Percentiles rank a stretch among this genome's conserved stretches.
Evolutionary conservation across 2,888 invertebrate genomes (phyloP).

Genomic region (Galeopsomyia nigrocyanea): DNA sequence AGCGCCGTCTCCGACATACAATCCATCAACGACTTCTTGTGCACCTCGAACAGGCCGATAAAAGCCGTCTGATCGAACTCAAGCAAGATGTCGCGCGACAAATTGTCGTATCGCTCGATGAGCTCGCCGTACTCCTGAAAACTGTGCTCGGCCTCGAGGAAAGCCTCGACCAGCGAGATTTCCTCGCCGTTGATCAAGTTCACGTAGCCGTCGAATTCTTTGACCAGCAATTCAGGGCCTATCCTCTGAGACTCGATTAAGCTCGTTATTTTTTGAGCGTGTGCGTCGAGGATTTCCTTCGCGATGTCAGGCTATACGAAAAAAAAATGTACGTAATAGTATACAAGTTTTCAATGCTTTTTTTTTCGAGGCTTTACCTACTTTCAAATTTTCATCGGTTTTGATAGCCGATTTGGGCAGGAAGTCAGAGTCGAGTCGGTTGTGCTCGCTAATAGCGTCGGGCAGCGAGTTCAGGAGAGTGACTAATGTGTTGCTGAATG

Average conservation of each 20-base stretch:
- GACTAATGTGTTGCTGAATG: conserved; percentile 79
- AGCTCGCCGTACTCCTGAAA: conserved; percentile 77
- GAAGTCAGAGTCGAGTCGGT: conserved; percentile 79
- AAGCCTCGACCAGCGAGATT: conserved; percentile 71
- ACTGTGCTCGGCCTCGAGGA: conserved; percentile 76
- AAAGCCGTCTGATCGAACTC: conserved; percentile 76
- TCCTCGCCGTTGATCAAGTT: conserved; percentile 81
- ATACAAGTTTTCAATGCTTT: background rate
- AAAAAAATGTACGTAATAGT: conserved; percentile 34
- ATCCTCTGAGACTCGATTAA: conserved; percentile 80
- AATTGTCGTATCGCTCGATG: conserved; percentile 75
- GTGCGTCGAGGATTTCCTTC: conserved; percentile 75
- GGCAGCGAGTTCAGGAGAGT: conserved; percentile 82
- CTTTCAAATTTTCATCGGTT: conserved; percentile 26
- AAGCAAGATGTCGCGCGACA: conserved; percentile 75
- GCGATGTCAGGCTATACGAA: conserved; percentile 81
- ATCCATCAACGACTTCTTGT: conserved; percentile 83
- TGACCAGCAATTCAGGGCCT: conserved; percentile 78
- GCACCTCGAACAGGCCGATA: conserved; percentile 88
- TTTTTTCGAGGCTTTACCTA: conserved; percentile 24
- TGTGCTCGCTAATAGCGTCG: conserved; percentile 78
- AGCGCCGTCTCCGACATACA: conserved; percentile 79
- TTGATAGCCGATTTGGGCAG: background rate
- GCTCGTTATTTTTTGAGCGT: conserved; percentile 74
- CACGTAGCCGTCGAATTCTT: conserved; percentile 86